phyloP scores from a whole-genome alignment of 2,113 vertebrate genomes.

The human (Homo sapiens) region DNA sequence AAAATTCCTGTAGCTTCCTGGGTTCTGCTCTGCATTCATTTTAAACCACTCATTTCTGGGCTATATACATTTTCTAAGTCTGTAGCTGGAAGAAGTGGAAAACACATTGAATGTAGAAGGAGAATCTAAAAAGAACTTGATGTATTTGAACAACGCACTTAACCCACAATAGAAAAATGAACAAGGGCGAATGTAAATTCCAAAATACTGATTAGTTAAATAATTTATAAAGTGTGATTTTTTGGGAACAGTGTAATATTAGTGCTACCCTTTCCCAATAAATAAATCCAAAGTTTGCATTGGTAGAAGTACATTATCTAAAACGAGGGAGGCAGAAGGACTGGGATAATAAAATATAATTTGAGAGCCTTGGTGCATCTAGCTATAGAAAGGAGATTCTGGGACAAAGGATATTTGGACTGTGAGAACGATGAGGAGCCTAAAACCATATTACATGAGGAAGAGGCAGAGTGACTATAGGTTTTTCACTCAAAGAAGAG shows the following conservation, averaged over 20 bases:
- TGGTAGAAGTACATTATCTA: background rate
- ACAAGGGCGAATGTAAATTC: no score
- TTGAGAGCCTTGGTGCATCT: background rate
- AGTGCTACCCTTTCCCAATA: background rate
- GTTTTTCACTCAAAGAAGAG: background rate
- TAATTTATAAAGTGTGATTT: background rate
- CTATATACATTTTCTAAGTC: background rate
- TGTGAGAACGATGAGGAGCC: background rate
- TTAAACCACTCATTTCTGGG: background rate
- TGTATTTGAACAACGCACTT: background rate
- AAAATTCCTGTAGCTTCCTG: background rate
- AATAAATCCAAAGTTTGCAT: background rate
- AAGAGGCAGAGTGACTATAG: background rate
- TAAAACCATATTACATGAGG: background rate
- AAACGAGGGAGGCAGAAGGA: background rate
- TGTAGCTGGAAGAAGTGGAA: background rate
- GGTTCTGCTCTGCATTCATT: background rate
- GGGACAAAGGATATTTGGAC: background rate
- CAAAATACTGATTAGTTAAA: background rate
- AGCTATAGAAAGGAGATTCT: background rate
- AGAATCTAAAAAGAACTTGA: background rate
- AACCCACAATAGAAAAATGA: no score
- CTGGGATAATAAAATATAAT: background rate
- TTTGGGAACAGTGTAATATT: background rate
- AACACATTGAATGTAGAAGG: background rate